These are phyloP conservation scores for Chaetura pelagica DNA, from an alignment of 2,113 vertebrate genomes.

Conservation along the genomic window DNA sequence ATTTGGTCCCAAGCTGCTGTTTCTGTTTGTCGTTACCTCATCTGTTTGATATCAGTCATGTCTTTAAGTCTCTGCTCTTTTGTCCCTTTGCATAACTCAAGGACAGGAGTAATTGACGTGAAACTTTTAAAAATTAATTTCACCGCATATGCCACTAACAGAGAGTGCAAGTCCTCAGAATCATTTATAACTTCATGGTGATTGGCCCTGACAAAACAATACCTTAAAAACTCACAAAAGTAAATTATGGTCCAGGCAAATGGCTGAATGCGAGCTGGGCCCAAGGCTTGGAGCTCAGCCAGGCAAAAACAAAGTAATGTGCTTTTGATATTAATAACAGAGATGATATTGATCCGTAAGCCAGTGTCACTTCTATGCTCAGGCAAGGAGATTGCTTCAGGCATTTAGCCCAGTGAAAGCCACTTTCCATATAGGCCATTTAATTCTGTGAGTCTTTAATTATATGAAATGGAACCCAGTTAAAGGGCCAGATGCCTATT, in stretches of 20 bases:
- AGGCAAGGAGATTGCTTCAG: conserved; percentile 87
- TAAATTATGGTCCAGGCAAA: conserved; percentile 98
- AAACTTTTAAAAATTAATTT: conserved; percentile 99
- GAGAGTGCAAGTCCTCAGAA: conserved; percentile 86
- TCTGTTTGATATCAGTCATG: conserved; percentile 86
- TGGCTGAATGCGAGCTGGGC: conserved; percentile 82
- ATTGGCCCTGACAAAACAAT: conserved; percentile 99
- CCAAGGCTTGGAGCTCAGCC: conserved; percentile 84
- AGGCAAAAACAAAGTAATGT: conserved; percentile 98
- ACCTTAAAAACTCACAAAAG: conserved; percentile 99
- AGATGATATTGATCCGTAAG: conserved; percentile 96
- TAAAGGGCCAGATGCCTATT: conserved; percentile 81
- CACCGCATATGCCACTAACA: conserved; percentile 85
- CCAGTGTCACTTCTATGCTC: conserved; percentile 83
- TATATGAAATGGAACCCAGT: conserved; percentile 92
- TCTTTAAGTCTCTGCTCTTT: conserved; percentile 79
- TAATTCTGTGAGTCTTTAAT: conserved; percentile 96
- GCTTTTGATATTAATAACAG: conserved; percentile 99
- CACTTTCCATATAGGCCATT: conserved; percentile 93
- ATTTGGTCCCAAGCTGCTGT: conserved; percentile 84
- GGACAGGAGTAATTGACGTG: conserved; percentile 93
- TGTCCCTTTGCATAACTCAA: conserved; percentile 91
- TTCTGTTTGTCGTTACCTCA: conserved; percentile 93
- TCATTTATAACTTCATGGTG: conserved; percentile 98
- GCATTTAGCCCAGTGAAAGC: conserved; percentile 91